These are phyloP conservation scores for Hylaeus volcanicus DNA, from an alignment of 1,140 invertebrate genomes.

Conservation along the genomic window DNA sequence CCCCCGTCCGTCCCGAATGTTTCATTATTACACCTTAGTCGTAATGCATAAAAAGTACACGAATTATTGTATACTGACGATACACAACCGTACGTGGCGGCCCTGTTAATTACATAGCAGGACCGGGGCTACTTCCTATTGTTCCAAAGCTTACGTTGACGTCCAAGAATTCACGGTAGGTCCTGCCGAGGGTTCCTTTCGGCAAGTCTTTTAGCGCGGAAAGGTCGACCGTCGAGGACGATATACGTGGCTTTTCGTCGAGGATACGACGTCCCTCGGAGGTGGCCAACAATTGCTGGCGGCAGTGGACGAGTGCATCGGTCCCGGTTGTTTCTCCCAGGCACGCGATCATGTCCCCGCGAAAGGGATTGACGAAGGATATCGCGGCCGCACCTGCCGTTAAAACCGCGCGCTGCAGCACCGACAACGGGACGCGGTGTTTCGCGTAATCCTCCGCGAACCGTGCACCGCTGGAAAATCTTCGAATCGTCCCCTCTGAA, in stretches of 20 bases:
- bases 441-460: constrained; percentile 81
- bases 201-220: constrained; percentile 87
- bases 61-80: too few species aligned
- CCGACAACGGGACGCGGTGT: constrained; percentile 87
- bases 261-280: constrained; percentile 88
- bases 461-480: constrained; percentile 56
- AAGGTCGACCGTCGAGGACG: constrained; percentile 90
- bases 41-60: too few species aligned
- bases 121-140: too few species aligned
- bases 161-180: constrained; percentile 91
- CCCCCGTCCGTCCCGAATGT: too few species aligned
- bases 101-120: too few species aligned
- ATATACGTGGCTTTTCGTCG: constrained; percentile 91
- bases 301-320: constrained; percentile 85
- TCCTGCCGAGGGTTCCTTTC: constrained; percentile 89
- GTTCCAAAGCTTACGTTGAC: constrained; percentile 84
- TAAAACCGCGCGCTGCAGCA: constrained; percentile 88
- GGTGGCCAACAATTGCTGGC: constrained; percentile 84
- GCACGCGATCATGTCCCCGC: constrained; percentile 96
- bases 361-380: constrained; percentile 86
- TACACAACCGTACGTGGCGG: too few species aligned
- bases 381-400: constrained; percentile 89
- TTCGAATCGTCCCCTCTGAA: constrained; percentile 65
- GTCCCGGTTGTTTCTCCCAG: constrained; percentile 94
- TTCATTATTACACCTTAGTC: too few species aligned